Conservation (phyloP, 2,888 invertebrate genomes). For the Noctua pronuba region DNA sequence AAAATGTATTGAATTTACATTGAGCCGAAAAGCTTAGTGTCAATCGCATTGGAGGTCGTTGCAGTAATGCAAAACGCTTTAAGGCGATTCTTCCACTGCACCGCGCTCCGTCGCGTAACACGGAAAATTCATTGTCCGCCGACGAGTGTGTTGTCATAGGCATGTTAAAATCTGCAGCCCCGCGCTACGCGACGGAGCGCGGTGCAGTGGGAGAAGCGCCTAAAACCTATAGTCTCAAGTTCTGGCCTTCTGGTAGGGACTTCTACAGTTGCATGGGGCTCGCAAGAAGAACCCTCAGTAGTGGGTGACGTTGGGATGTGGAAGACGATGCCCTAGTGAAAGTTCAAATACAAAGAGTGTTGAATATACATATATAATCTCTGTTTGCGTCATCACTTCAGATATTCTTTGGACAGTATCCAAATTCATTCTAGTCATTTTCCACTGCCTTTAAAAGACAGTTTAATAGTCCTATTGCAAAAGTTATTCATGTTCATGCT, state of each 20-base stretch:
- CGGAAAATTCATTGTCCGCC: too few relatives aligned
- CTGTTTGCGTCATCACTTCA: not conserved
- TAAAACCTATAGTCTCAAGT: not conserved
- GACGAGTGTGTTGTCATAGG: too few relatives aligned
- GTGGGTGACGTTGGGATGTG: not conserved
- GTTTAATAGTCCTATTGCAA: not conserved
- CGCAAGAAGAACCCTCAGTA: too few relatives aligned
- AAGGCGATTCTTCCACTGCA: too few relatives aligned
- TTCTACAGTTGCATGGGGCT: not conserved
- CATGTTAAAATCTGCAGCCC: too few relatives aligned
- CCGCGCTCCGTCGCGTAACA: too few relatives aligned
- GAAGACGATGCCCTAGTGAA: not conserved
- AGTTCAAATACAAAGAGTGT: not conserved
- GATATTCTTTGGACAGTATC: slow-evolving; percentile 25
- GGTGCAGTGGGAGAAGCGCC: too few relatives aligned
- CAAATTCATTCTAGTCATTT: slow-evolving; percentile 14
- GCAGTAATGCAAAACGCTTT: not conserved
- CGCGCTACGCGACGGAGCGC: too few relatives aligned
- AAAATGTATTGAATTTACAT: too few relatives aligned
- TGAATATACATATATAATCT: not conserved
- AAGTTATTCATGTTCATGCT: not conserved
- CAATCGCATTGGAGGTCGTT: too few relatives aligned
- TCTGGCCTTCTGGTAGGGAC: not conserved
- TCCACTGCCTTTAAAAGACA: slow-evolving; percentile 11
- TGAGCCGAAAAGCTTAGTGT: not conserved